Evolutionary conservation across 2,113 vertebrate species (phyloP).

Genomic region (Heterochromis multidens): DNA sequence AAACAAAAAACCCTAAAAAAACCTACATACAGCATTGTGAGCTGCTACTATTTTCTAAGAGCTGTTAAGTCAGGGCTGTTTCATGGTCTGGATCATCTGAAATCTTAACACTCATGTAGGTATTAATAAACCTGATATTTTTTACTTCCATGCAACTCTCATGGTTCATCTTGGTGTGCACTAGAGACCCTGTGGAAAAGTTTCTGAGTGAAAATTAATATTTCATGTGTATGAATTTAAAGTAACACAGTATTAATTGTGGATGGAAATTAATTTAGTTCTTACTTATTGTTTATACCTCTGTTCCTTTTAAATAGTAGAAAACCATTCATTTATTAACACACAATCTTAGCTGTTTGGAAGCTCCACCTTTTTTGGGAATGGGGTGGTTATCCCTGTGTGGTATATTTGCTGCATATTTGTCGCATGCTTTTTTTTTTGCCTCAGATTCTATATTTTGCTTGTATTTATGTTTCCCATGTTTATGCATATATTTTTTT

Average conservation of each 20-base stretch:
- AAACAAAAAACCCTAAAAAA: no score
- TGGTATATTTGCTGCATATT: background rate
- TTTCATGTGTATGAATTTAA: slow-evolving; percentile 37
- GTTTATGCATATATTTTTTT: background rate
- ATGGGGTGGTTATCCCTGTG: background rate
- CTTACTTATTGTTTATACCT: no score
- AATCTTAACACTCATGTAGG: slow-evolving; percentile 27
- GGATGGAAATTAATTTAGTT: background rate
- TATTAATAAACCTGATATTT: slow-evolving; percentile 27
- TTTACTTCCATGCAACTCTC: background rate
- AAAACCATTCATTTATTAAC: background rate
- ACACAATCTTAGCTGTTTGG: no score
- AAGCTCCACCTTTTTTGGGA: no score
- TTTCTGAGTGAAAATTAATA: slow-evolving; percentile 25
- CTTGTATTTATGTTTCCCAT: background rate
- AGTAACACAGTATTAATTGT: background rate
- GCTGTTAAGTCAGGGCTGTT: slow-evolving; percentile 42
- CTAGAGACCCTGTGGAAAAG: background rate
- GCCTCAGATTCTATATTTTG: background rate
- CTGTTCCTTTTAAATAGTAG: background rate
- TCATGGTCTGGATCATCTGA: slow-evolving; percentile 24
- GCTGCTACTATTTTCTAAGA: background rate
- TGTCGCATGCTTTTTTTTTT: background rate
- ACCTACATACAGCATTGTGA: background rate
- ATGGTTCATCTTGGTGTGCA: background rate